Base-by-base conservation (phyloP, 2,797 vertebrate genomes). In the Synaphobranchus kaupii region DNA sequence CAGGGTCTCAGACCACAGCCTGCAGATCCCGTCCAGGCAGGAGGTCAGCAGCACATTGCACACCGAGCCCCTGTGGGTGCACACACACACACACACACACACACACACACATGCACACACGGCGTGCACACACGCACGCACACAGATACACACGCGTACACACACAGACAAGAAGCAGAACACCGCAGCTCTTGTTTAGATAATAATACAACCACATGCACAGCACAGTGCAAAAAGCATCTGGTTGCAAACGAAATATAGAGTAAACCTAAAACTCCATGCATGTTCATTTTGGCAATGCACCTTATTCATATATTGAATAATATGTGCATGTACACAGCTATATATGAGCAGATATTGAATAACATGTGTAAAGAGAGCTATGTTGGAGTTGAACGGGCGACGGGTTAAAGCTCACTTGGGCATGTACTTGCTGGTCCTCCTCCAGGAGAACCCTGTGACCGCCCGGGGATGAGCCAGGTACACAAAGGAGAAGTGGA, bases 11-110 rank as follows among this genome's bases (percentile, higher is more conserved):
- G 97, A 98, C 98, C 98, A 99, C 66, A 99, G 92, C 84, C 98
- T 96, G 93, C 98, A 99, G 92, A 99, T 96, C 28, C 98, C 98
- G 86, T 99, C 98, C 54, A 97, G 96, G 87, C 98, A 99, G 4
- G 98, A 99, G 0, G 98, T 99, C 91, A 99, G 93, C 90, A 99
- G 87, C 89, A 99, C 98, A 25, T 99, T 99, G 95, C 98, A 99
- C 86, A 99, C 97, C 0, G 97, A 97, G 25, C 98, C 98, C 96
- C 98, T 99, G 90, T 87, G 6, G 58, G 90, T 0, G 92, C 47
- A 12, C 44, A 81, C 9, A 12, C 8, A 80, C 39, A 81, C 44
- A 4, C 44, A 48, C 20, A 80, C 17, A n/a, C 22, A 81, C 31
- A 48, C 25, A 17, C 34, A 20, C 15, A 44, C 34, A 44, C 31